Evolutionary conservation across 2,797 vertebrate genomes (phyloP).

Genomic region (Gymnoscopelus braueri): DNA sequence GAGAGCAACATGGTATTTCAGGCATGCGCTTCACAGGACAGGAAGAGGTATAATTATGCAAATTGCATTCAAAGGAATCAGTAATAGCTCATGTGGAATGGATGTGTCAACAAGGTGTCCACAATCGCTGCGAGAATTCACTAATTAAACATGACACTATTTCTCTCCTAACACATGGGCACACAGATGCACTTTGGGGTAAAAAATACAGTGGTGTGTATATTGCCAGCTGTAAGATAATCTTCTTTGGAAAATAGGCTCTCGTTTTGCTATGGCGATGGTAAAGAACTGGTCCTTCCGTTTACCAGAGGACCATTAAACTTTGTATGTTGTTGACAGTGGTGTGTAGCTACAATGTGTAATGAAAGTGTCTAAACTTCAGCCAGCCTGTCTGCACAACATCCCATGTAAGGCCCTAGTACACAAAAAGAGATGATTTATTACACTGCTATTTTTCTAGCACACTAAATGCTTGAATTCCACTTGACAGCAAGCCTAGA

Average conservation of each 20-base stretch:
- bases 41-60: slow-evolving; percentile 80
- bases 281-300: slow-evolving; percentile 50
- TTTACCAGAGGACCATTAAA: slow-evolving; percentile 67
- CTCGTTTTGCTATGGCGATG: slow-evolving; percentile 60
- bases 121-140: slow-evolving; percentile 71
- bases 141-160: slow-evolving; percentile 81
- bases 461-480: slow-evolving; percentile 68
- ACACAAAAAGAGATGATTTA: slow-evolving; percentile 69
- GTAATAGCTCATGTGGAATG: slow-evolving; percentile 80
- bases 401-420: slow-evolving; percentile 47
- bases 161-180: slow-evolving; percentile 67
- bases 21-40: slow-evolving; percentile 59
- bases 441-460: slow-evolving; percentile 71
- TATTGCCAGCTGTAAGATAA: slow-evolving; percentile 60
- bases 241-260: slow-evolving; percentile 60
- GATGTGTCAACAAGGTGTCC: slow-evolving; percentile 82
- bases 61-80: slow-evolving; percentile 79
- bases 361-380: slow-evolving; percentile 75
- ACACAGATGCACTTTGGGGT: slow-evolving; percentile 52
- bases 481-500: slow-evolving; percentile 65
- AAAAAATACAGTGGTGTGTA: slow-evolving; percentile 55
- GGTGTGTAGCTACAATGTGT: slow-evolving; percentile 46
- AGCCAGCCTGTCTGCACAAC: slow-evolving; percentile 57
- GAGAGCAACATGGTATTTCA: slow-evolving; percentile 65
- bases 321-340: slow-evolving; percentile 70